Conservation (phyloP, 2,113 vertebrate genomes). For the Thalassarche chlororhynchos region DNA sequence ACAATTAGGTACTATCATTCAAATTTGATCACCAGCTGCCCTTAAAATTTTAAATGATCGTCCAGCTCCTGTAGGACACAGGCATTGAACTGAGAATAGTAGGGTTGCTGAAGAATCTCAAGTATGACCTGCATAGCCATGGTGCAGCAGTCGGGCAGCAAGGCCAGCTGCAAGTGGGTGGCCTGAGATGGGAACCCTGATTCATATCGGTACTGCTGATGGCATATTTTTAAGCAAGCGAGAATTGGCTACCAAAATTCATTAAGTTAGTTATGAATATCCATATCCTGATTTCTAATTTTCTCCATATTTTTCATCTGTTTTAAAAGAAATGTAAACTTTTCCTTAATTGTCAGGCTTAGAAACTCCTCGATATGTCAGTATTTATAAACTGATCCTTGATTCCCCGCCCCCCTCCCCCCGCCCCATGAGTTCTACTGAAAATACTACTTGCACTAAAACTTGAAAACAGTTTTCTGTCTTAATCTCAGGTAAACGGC, state of each 20-base stretch:
- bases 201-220: not conserved
- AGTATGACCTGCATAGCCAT: fast-evolving
- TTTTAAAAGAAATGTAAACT: not conserved
- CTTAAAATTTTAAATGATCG: fast-evolving
- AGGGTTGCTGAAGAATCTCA: not conserved
- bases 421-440: not conserved
- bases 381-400: not conserved
- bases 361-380: not conserved
- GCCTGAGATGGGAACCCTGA: not conserved
- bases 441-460: not conserved
- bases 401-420: too few relatives aligned
- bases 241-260: not conserved
- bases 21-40: not conserved
- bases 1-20: not conserved
- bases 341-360: not conserved
- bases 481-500: not conserved
- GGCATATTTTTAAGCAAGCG: not conserved
- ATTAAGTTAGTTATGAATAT: not conserved
- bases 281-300: not conserved
- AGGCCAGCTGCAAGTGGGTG: not conserved
- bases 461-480: not conserved
- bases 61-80: not conserved
- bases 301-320: not conserved
- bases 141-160: not conserved
- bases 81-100: too few relatives aligned